Evolutionary conservation across 2,797 vertebrate species (phyloP), one percentile per base, ranked within the genome.

Genomic region (Thamnophis elegans): DNA sequence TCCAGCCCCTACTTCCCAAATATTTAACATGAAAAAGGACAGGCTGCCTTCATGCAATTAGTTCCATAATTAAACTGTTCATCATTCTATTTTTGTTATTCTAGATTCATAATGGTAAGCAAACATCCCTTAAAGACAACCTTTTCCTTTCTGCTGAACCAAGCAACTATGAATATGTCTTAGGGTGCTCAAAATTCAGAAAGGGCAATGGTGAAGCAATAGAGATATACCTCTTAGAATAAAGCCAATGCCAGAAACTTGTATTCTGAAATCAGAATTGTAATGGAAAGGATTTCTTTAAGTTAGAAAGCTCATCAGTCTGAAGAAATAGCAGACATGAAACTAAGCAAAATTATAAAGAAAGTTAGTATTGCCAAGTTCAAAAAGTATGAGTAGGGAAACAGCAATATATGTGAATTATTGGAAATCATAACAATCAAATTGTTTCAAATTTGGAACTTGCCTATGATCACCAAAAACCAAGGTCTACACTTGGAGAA

Each of bases 401-500:
- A 32, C 18, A 16, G 18, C 42, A 78, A 5, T 88, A 91, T 55
- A 65, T 22, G 47, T 42, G 20, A 85, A 85, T n/a, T 32, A n/a
- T 16, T 55, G 26, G 28, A 60, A 60, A 32, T 28, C 53, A 20
- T 55, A 68, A 60, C 51, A 90, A 56, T 62, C 53, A 20, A 88
- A 55, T 18, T 5, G 47, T 55, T 93, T 88, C 14, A 85, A 20
- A 88, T 82, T 87, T 88, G 65, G 36, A 91, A 91, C 56, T 60
- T 36, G 54, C 65, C 65, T 36, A n/a, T 53, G 22, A 13, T 88
- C 25, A 11, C 65, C n/a, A 54, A 51, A 55, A 55, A 51, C 42
- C 22, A 42, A 91, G 32, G 65, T 88, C 85, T 47, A 91, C 85
- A 91, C 56, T 90, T 90, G 47, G 54, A 93, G 89, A 93, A 78